Conservation (phyloP, 2,888 invertebrate species). For the Sympetrum striolatum region DNA sequence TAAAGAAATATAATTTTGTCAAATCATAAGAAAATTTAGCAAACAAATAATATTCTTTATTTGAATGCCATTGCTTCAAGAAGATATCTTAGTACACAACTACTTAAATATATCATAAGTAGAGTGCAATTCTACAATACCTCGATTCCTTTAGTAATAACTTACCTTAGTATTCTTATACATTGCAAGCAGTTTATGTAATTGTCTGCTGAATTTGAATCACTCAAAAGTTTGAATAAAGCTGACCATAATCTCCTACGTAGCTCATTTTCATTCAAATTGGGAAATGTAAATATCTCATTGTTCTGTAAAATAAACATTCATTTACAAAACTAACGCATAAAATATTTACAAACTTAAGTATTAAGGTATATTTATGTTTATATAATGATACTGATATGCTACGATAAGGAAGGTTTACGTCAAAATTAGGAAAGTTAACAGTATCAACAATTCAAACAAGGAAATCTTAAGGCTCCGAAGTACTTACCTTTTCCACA, state of each 20-base stretch:
- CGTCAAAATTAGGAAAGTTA: background rate
- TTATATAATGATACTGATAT: background rate
- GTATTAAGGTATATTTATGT: background rate
- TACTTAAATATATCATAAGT: constrained; percentile 9
- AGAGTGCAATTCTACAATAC: background rate
- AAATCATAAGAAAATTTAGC: background rate
- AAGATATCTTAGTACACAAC: constrained; percentile 1
- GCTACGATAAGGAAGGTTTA: background rate
- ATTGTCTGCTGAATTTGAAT: constrained; percentile 59
- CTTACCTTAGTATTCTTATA: constrained; percentile 72
- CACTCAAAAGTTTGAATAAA: constrained; percentile 67
- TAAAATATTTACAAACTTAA: background rate
- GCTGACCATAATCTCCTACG: constrained; percentile 68
- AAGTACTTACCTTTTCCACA: constrained; percentile 58
- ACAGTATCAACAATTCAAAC: constrained; percentile 32
- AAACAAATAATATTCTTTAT: constrained; percentile 5
- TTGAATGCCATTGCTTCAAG: constrained; percentile 8
- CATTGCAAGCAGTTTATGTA: constrained; percentile 67
- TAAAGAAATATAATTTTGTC: constrained; percentile 54
- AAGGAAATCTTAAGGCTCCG: constrained; percentile 25
- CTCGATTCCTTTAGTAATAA: background rate
- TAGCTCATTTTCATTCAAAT: constrained; percentile 64
- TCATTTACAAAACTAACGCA: background rate
- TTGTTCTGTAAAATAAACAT: constrained; percentile 61
- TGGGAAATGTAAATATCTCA: constrained; percentile 68